Evolutionary conservation across 2,888 invertebrate species (phyloP), one percentile per base, ranked within the genome.

Genomic region (Acheta domesticus): DNA sequence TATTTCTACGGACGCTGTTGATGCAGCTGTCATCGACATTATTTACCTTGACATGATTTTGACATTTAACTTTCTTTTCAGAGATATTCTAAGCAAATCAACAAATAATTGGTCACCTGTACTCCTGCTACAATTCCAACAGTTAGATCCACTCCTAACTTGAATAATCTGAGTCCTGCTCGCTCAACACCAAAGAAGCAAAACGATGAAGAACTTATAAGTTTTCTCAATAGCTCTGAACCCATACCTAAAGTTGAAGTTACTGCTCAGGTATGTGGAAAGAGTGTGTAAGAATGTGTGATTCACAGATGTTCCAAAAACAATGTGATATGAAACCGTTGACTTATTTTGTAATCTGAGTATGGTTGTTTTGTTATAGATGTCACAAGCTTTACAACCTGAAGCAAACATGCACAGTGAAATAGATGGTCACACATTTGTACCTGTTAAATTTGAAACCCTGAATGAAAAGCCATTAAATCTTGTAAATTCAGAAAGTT

Each of bases 161-260:
- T 79, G 16, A 49, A 77, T 49, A 76, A 62, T 49, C 49, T 79
- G 20, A 77, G 74, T 12, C 76, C 79, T 48, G 50, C 77, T 20
- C 76, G 21, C 48, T 48, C 77, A n/a, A 62, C 62, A 19, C 75
- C 77, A 48, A 81, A 78, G 78, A 16, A 77, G 75, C 79, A 80
- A 48, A 80, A 81, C 48, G 83, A 83, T 48, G 83, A 82, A 21
- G 82, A 81, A 14, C 80, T 82, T 2, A 81, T 82, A 2, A 80
- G 80, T n/a, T 83, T 81, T 23, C 80, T 83, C 14, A 87, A 87
- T 82, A 84, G 86, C 79, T 76, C 82, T n/a, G 76, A 77, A 16
- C 75, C 77, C 19, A 49, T 76, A n/a, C 36, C 21, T 21, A 49
- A 3, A 19, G 62, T n/a, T 11, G n/a, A 48, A 73, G 48, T 48